phyloP scores from a whole-genome alignment of 2,113 vertebrate species.

The Ochotona princeps region DNA sequence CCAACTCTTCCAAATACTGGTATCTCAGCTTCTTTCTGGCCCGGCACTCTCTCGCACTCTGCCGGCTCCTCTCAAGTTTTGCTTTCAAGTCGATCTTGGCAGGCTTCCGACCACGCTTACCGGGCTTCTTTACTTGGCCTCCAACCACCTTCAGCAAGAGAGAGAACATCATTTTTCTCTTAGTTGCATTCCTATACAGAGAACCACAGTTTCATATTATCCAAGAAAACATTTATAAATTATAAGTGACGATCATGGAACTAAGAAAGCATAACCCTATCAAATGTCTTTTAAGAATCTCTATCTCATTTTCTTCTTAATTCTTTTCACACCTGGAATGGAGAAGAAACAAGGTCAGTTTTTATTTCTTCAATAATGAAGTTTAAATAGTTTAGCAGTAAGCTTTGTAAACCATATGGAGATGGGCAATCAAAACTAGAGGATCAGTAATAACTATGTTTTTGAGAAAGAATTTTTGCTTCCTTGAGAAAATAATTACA shows the following conservation, averaged over 20 bases:
- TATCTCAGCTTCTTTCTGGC: constrained; percentile 97
- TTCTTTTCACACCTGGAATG: constrained; percentile 9
- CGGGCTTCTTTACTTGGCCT: constrained; percentile 98
- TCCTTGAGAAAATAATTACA: constrained; percentile 25
- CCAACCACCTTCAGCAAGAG: constrained; percentile 88
- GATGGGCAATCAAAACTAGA: constrained; percentile 23
- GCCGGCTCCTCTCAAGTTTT: constrained; percentile 96
- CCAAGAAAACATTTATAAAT: constrained; percentile 38
- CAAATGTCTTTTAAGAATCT: neutral
- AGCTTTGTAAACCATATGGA: constrained; percentile 31
- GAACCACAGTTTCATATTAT: neutral
- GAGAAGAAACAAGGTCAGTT: constrained; percentile 57
- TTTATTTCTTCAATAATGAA: constrained; percentile 48
- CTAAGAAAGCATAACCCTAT: constrained; percentile 40
- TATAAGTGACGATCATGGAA: neutral
- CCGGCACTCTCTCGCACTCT: constrained; percentile 96
- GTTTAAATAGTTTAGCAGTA: constrained; percentile 32
- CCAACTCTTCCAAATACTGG: constrained; percentile 98
- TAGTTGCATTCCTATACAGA: constrained; percentile 36
- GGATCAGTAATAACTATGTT: neutral
- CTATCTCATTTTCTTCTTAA: neutral
- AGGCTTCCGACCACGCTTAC: constrained; percentile 97
- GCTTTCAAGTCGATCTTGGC: constrained; percentile 99
- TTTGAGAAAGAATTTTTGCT: constrained; percentile 33
- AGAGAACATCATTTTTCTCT: neutral